phyloP scores from a whole-genome alignment of 1,140 invertebrate species.

The Dryas iulia region DNA sequence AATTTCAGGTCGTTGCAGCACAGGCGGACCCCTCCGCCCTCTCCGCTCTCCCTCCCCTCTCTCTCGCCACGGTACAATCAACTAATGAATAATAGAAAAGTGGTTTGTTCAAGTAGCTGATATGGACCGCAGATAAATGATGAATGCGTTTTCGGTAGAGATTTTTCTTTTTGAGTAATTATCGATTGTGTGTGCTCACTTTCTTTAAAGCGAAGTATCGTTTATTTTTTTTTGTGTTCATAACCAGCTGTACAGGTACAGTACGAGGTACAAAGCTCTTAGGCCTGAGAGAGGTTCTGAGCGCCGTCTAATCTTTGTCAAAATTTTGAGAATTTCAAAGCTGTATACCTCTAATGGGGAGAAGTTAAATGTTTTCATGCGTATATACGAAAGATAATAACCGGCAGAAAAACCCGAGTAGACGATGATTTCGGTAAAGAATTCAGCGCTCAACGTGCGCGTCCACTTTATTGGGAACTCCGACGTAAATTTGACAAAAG shows the following conservation, averaged over 20 bases:
- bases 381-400: slow-evolving; percentile 61
- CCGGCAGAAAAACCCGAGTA: slow-evolving; percentile 56
- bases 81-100: slow-evolving; percentile 77
- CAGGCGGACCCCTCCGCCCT: slow-evolving; percentile 26
- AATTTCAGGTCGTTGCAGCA: slow-evolving; percentile 67
- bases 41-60: neutral
- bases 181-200: slow-evolving; percentile 42
- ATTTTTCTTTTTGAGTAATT: slow-evolving; percentile 55
- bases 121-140: slow-evolving; percentile 65
- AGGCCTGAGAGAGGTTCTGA: neutral
- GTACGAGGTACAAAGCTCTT: neutral
- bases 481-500: slow-evolving; percentile 76
- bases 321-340: slow-evolving; percentile 32
- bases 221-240: neutral
- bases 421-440: slow-evolving; percentile 73
- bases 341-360: slow-evolving; percentile 35
- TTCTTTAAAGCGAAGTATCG: slow-evolving; percentile 13
- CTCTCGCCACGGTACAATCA: slow-evolving; percentile 47
- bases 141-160: slow-evolving; percentile 65
- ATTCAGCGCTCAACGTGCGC: slow-evolving; percentile 42
- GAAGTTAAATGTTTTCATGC: slow-evolving; percentile 39
- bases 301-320: slow-evolving; percentile 20
- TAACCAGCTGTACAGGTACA: neutral
- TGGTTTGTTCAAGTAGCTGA: slow-evolving; percentile 69
- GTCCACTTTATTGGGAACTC: slow-evolving; percentile 61